Conservation (phyloP, 2,888 invertebrate species). For the Hyles lineata region DNA sequence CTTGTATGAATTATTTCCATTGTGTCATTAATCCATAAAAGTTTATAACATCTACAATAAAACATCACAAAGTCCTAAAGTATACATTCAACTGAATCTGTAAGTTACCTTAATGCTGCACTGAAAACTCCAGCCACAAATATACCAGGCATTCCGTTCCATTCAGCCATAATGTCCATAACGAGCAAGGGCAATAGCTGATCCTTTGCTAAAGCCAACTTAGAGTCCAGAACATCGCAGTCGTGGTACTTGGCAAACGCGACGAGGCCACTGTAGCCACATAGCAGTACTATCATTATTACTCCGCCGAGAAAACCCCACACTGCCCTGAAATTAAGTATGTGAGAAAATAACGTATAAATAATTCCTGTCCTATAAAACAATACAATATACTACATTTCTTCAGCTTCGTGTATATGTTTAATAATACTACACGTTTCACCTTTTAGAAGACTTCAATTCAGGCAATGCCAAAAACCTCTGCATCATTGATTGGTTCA, state of each 20-base stretch:
- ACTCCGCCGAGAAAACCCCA: conserved; percentile 89
- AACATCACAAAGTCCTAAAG: too few relatives aligned
- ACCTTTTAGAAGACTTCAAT: conserved; percentile 86
- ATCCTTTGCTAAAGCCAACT: conserved; percentile 89
- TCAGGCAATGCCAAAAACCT: conserved; percentile 89
- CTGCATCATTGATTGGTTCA: conserved; percentile 93
- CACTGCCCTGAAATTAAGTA: conserved; percentile 85
- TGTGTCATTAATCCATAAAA: too few relatives aligned
- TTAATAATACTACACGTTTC: conserved; percentile 33
- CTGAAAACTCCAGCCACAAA: conserved; percentile 96
- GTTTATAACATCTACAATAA: too few relatives aligned
- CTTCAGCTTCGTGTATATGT: too few relatives aligned
- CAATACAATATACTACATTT: too few relatives aligned
- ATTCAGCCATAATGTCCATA: conserved; percentile 91
- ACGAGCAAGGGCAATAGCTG: conserved; percentile 93
- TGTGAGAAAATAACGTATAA: neutral
- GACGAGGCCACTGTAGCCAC: conserved; percentile 89
- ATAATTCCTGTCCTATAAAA: too few relatives aligned
- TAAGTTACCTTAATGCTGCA: conserved; percentile 90
- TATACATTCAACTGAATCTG: neutral
- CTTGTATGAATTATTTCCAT: too few relatives aligned
- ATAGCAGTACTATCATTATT: conserved; percentile 86
- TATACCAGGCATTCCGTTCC: conserved; percentile 93
- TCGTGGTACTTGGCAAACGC: conserved; percentile 90
- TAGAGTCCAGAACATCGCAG: conserved; percentile 90